A percentile compares a stretch with the other conserved stretches of the same genome.
Evolutionary conservation across 2,797 vertebrate species (phyloP).

Genomic region (Danio tinwini): DNA sequence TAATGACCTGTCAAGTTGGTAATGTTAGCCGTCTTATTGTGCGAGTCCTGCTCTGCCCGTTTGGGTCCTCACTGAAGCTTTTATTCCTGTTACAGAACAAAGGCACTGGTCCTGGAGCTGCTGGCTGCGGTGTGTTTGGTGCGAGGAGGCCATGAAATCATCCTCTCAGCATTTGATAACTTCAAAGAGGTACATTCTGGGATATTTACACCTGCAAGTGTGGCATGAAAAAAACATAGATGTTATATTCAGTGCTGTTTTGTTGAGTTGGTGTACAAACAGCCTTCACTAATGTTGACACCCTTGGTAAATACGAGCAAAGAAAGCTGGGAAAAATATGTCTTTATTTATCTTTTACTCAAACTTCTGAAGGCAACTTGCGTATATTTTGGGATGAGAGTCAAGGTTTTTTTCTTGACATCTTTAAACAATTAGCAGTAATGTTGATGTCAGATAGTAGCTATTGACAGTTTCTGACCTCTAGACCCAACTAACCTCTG

Average conservation of each 20-base stretch:
- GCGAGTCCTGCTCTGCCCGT: constrained; percentile 28
- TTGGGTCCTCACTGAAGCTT: constrained; percentile 48
- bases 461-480: too few relatives aligned
- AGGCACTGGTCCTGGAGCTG: constrained; percentile 94
- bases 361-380: too few relatives aligned
- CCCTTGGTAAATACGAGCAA: too few relatives aligned
- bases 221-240: constrained; percentile 28
- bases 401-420: too few relatives aligned
- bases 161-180: constrained; percentile 96
- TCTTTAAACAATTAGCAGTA: too few relatives aligned
- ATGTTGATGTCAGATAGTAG: too few relatives aligned
- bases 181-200: constrained; percentile 91
- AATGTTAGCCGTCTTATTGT: constrained; percentile 56
- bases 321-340: too few relatives aligned
- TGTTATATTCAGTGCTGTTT: constrained; percentile 5
- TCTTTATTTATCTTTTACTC: too few relatives aligned
- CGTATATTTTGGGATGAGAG: too few relatives aligned
- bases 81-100: constrained; percentile 82
- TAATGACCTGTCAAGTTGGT: constrained; percentile 55
- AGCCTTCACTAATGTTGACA: too few relatives aligned
- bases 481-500: too few relatives aligned
- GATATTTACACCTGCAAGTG: constrained; percentile 19
- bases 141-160: constrained; percentile 96
- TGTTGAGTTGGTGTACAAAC: constrained; percentile 1
- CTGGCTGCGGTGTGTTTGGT: constrained; percentile 96